Base-by-base conservation (phyloP, 2,888 invertebrate genomes). In the Drosophila meridionalis region DNA sequence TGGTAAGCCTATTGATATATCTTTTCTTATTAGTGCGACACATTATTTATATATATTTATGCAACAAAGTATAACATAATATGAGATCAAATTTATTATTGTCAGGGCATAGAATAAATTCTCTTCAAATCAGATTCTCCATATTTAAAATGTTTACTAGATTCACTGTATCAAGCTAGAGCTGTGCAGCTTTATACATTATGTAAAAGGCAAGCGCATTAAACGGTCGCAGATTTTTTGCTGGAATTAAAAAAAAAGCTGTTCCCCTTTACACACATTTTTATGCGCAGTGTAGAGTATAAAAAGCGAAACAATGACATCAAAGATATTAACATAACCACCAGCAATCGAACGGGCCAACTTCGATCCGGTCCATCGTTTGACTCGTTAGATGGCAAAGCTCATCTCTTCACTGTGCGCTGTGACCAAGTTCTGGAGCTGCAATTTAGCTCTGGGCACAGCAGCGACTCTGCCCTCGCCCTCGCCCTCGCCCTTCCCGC, bases 1-100 rank as follows among this genome's bases (percentile, higher is more conserved):
- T 88, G 97, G 97, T 97, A 93, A 93, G 94, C 6, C 9, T 36
- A 26, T 36, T 20, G 20, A 20, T 20, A 20, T 20, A 20, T 20
- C 20, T 20, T 20, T 20, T 20, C 20, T 20, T 20, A 20, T 20
- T 20, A 20, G 20, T 20, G 20, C 20, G 20, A 20, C 20, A 20
- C 20, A 20, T 20, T 20, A 20, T 20, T 20, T 20, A 20, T 20
- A 20, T 20, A 20, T 20, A 20, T 20, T 20, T 20, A 20, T 20
- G 20, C 20, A 20, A 20, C 20, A 20, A 20, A 20, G 20, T 20
- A 20, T 20, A 20, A 20, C 20, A 20, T 34, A 34, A 34, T 34
- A 34, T 34, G 20, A 20, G 20, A 34, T 34, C 7, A 34, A 34
- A 34, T 34, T 34, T 7, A 34, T 34, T 34, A 34, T 7, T 7